Evolutionary conservation across 2,797 vertebrate genomes (phyloP).

Genomic region (Phrynocephalus vlangalii): DNA sequence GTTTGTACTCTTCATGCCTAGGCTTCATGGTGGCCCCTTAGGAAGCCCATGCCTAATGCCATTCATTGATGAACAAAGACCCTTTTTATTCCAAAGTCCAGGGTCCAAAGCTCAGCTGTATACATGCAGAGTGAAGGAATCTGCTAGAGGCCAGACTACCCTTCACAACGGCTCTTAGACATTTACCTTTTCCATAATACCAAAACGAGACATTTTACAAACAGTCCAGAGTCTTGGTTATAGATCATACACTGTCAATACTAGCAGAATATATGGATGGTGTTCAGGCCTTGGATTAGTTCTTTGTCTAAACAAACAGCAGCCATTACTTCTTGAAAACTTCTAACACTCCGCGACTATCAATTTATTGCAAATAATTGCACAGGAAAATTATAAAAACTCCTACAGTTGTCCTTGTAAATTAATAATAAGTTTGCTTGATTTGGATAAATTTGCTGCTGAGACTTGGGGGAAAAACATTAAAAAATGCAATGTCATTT

Average conservation of each 20-base stretch:
- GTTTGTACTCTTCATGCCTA: constrained; percentile 80
- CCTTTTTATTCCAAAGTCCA: constrained; percentile 85
- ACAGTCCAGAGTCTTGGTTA: constrained; percentile 60
- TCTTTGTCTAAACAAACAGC: constrained; percentile 72
- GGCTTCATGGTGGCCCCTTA: constrained; percentile 89
- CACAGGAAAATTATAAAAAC: constrained; percentile 84
- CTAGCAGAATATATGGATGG: constrained; percentile 60
- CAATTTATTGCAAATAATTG: constrained; percentile 84
- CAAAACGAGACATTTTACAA: constrained; percentile 70
- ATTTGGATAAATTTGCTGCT: constrained; percentile 88
- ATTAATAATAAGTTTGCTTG: constrained; percentile 86
- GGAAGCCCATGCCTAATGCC: constrained; percentile 93
- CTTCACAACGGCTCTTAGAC: constrained; percentile 70
- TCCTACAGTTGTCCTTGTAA: constrained; percentile 86
- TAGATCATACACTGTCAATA: constrained; percentile 61
- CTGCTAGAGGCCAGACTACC: constrained; percentile 76
- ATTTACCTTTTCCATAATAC: constrained; percentile 73
- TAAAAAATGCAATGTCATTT: constrained; percentile 89
- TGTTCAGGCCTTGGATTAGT: constrained; percentile 60
- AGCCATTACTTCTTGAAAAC: constrained; percentile 76
- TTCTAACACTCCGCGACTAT: constrained; percentile 77
- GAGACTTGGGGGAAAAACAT: constrained; percentile 80
- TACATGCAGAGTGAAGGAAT: constrained; percentile 82
- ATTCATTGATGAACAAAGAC: constrained; percentile 90
- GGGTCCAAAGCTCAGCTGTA: constrained; percentile 85